Percentiles rank a stretch among this genome's conserved stretches.
These are phyloP conservation scores for Vespertilio murinus DNA, from an alignment of 2,797 vertebrate genomes.

Conservation along the genomic window DNA sequence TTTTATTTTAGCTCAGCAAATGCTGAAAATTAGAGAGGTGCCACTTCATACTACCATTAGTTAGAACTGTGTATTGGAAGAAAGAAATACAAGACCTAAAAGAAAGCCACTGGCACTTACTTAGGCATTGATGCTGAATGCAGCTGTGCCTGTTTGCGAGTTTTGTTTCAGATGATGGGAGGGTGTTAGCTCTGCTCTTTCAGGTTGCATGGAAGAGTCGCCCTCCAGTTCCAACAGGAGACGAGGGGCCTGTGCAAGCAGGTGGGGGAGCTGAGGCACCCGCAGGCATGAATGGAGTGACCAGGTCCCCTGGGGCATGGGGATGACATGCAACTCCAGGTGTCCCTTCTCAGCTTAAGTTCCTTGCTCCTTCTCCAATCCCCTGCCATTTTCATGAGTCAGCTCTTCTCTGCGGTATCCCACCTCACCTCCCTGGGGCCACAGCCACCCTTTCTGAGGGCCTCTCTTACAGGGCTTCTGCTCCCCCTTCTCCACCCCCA, in stretches of 20 bases:
- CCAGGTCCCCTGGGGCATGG: background rate
- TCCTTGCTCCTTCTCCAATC: background rate
- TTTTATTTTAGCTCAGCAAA: background rate
- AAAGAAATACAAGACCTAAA: background rate
- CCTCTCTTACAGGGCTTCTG: background rate
- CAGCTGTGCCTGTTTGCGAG: background rate
- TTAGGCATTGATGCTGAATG: background rate
- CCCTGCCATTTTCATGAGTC: background rate
- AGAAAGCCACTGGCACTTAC: background rate
- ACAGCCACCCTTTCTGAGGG: background rate
- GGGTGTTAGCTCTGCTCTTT: background rate
- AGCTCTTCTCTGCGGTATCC: background rate
- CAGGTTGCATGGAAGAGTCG: background rate
- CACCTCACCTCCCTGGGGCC: background rate
- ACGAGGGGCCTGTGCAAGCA: background rate
- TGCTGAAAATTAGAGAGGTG: background rate
- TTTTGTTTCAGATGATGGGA: background rate
- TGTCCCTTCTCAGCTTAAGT: background rate
- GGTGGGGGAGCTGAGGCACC: background rate
- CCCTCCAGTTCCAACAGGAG: background rate
- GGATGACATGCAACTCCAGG: background rate
- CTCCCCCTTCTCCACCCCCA: background rate
- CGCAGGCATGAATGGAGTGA: fast-evolving
- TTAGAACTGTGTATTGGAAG: background rate
- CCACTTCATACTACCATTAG: background rate